Evolutionary conservation across 2,888 invertebrate genomes (phyloP), one percentile per base, ranked within the genome.

Genomic region (Epiblema foenella): DNA sequence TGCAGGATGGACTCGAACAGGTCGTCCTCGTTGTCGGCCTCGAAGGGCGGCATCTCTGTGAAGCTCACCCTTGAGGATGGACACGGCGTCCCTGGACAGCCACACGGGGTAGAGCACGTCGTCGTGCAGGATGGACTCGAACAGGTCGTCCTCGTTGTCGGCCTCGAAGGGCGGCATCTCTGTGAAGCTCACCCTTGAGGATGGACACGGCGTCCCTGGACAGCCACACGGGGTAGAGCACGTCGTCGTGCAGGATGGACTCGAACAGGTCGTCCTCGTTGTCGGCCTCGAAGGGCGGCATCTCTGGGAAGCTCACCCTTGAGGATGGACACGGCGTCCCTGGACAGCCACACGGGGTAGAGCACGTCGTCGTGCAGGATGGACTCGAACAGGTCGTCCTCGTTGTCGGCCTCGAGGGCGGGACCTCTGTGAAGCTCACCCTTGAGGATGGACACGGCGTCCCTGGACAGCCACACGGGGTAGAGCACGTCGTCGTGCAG

Each of bases 1-100:
- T 98, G 98, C 81, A 99, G 95, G 85, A 99, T 99, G 77, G 98
- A 98, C 93, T 99, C 99, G 93, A 99, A 99, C 74, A 99, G 95
- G 90, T 99, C 99, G 90, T 99, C 99, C 93, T 99, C 99, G 93
- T n/a, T n/a, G n/a, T n/a, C n/a, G n/a, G n/a, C n/a, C n/a, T n/a
- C n/a, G n/a, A n/a, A n/a, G n/a, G n/a, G n/a, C n/a, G n/a, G n/a
- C n/a, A n/a, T n/a, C n/a, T n/a, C n/a, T n/a, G n/a, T n/a, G n/a
- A n/a, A n/a, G n/a, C 99, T 5, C 37, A 89, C 90, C 91, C 74
- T 92, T 93, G 79, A 92, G 89, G 72, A 93, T 91, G 75, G 89
- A 83, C 49, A 91, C 91, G 74, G 91, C 90, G 79, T 91, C 90
- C 81, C 86, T 87, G 79, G 88, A 88, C 37, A 92, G 88, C 99